Evolutionary conservation across 1,140 invertebrate genomes (phyloP), one percentile per base, ranked within the genome.

Genomic region (Calliopsis andreniformis): DNA sequence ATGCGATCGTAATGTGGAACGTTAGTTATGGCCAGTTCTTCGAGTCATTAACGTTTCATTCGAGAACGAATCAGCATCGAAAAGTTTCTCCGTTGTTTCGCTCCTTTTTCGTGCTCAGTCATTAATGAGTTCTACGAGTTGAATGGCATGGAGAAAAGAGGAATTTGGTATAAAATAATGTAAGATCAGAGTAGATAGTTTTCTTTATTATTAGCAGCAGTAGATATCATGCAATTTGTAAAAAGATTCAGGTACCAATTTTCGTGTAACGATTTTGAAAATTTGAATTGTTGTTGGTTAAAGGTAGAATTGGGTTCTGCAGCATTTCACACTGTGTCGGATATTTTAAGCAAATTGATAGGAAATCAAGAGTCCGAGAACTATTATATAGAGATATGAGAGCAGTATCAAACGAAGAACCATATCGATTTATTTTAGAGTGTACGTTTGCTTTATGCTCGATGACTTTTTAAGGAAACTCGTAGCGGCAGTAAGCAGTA

Each of bases 21-120:
- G 20, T 39, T 42, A 43, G 42, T 53, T 58, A 51, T 51, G 51
- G 55, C 43, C 63, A 47, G 28, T 75, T 75, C 62, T 75, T 75
- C 71, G 18, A 56, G 62, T 67, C 71, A 67, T 75, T 75, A 75
- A 67, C 71, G 23, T 67, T 75, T 75, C 71, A 58, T 63, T 64
- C 23, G 51, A 53, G 67, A 56, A 63, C 55, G 49, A 75, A 56
- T 75, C 63, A 51, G 63, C 42, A 67, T 47, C 23, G 71, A 55
- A 67, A 75, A 42, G n/a, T n/a, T 75, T 75, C n/a, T 30, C 23
- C 56, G 3, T 18, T 28, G 6, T 23, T 8, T 10, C 23, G 53
- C 42, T 56, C 47, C 49, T 67, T 75, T 75, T 67, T 43, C 6
- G 12, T 47, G 45, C 42, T 23, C 55, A 32, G 45, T 51, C 42